Percentiles rank a stretch among this genome's conserved stretches.
These are phyloP conservation scores for Coelinius sp. DNA, from an alignment of 2,888 invertebrate species.

Conservation along the genomic window DNA sequence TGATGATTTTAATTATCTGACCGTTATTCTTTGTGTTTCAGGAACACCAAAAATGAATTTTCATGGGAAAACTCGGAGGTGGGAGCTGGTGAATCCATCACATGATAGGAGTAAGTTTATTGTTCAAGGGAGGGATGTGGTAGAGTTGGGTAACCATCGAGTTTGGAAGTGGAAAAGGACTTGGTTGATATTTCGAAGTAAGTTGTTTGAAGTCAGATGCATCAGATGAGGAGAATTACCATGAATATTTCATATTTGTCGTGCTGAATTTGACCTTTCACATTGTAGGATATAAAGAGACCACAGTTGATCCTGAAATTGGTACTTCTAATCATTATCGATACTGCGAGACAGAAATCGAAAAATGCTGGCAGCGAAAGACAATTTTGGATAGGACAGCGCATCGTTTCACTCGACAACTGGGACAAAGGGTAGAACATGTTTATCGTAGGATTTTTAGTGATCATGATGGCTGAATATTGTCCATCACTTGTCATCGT, in stretches of 20 bases:
- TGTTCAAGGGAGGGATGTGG: slow-evolving; percentile 55
- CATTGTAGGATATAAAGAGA: slow-evolving; percentile 47
- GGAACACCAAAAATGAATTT: slow-evolving; percentile 60
- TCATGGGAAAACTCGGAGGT: slow-evolving; percentile 68
- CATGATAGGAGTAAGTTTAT: slow-evolving; percentile 65
- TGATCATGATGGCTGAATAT: background rate
- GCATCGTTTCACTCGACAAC: slow-evolving; percentile 46
- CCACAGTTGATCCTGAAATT: slow-evolving; percentile 46
- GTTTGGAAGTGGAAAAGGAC: slow-evolving; percentile 46
- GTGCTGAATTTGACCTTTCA: too few relatives aligned
- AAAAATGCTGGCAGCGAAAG: slow-evolving; percentile 48
- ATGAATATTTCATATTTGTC: too few relatives aligned
- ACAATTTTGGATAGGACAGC: slow-evolving; percentile 46
- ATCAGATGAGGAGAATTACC: too few relatives aligned
- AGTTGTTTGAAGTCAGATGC: slow-evolving; percentile 11
- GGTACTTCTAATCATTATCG: slow-evolving; percentile 53
- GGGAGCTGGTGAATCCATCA: slow-evolving; percentile 58
- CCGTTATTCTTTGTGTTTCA: slow-evolving; percentile 13
- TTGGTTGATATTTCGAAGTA: slow-evolving; percentile 44
- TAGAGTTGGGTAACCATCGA: slow-evolving; percentile 64
- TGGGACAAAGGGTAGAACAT: slow-evolving; percentile 39
- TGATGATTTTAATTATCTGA: too few relatives aligned
- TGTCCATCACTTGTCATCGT: background rate
- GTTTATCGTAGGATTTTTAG: background rate
- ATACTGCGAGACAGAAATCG: slow-evolving; percentile 50